Evolutionary conservation across 2,113 vertebrate genomes (phyloP).

Genomic region (Thunnus maccoyii): DNA sequence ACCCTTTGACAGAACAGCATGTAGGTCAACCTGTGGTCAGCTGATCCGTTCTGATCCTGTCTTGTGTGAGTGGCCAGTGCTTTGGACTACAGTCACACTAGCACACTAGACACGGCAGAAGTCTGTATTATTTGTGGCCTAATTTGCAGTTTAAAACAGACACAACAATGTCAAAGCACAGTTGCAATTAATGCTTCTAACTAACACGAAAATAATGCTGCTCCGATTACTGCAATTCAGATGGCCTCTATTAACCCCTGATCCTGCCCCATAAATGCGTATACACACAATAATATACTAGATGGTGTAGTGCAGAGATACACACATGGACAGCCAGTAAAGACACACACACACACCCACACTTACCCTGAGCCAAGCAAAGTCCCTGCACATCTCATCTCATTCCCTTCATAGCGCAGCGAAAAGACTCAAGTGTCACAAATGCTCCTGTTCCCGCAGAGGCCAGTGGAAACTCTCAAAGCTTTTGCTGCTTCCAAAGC

Average conservation of each 20-base stretch:
- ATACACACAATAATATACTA: conserved; percentile 14
- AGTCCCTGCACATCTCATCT: conserved; percentile 83
- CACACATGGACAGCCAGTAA: conserved; percentile 24
- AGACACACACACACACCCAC: conserved; percentile 21
- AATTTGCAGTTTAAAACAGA: not conserved
- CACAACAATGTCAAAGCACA: conserved; percentile 9
- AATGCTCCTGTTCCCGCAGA: conserved; percentile 89
- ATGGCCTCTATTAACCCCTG: conserved; percentile 24
- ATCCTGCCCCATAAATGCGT: conserved; percentile 34
- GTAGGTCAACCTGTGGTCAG: conserved; percentile 81
- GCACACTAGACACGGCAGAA: not conserved
- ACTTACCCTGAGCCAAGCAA: conserved; percentile 84
- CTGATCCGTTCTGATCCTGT: conserved; percentile 73
- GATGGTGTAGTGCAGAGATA: conserved; percentile 33
- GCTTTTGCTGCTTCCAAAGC: conserved; percentile 79
- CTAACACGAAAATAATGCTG: not conserved
- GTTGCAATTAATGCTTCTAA: not conserved
- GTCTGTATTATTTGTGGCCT: not conserved
- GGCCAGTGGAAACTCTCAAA: conserved; percentile 88
- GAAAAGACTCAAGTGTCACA: conserved; percentile 88
- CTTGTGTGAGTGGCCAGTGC: conserved; percentile 28
- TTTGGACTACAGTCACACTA: conserved; percentile 24
- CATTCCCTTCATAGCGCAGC: conserved; percentile 85
- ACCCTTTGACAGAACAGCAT: conserved; percentile 66
- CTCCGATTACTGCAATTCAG: conserved; percentile 11